Evolutionary conservation across 2,888 invertebrate genomes (phyloP).

Genomic region (Aricia artaxerxes): DNA sequence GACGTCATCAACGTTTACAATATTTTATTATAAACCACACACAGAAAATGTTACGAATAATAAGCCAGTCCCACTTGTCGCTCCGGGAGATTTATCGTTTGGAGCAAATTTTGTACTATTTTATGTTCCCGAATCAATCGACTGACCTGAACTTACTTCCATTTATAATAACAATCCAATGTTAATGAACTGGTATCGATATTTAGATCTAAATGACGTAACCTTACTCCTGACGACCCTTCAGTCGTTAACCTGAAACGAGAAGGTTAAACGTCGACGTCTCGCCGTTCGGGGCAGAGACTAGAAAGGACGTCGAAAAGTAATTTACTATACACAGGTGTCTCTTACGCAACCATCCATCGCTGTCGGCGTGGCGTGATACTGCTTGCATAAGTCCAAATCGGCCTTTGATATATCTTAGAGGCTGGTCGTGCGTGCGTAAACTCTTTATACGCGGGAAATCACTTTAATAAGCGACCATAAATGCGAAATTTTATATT

Average conservation of each 20-base stretch:
- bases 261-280: constrained; percentile 3
- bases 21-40: constrained; percentile 44
- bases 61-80: background rate
- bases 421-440: constrained; percentile 26
- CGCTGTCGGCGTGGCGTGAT: constrained; percentile 39
- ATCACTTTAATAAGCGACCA: constrained; percentile 9
- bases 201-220: background rate
- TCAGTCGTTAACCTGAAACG: constrained; percentile 5
- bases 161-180: background rate
- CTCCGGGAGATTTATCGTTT: background rate
- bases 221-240: background rate
- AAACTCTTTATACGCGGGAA: constrained; percentile 5
- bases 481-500: constrained; percentile 5
- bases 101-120: background rate
- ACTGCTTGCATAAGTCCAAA: constrained; percentile 40
- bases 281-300: background rate
- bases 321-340: constrained; percentile 40
- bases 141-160: background rate
- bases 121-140: background rate
- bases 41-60: constrained; percentile 18
- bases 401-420: constrained; percentile 28
- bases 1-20: constrained; percentile 69
- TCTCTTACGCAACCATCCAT: constrained; percentile 41
- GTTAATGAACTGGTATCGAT: background rate
- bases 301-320: constrained; percentile 33